These are phyloP conservation scores for Bufo bufo DNA, from an alignment of 2,113 vertebrate species.

Conservation along the genomic window DNA sequence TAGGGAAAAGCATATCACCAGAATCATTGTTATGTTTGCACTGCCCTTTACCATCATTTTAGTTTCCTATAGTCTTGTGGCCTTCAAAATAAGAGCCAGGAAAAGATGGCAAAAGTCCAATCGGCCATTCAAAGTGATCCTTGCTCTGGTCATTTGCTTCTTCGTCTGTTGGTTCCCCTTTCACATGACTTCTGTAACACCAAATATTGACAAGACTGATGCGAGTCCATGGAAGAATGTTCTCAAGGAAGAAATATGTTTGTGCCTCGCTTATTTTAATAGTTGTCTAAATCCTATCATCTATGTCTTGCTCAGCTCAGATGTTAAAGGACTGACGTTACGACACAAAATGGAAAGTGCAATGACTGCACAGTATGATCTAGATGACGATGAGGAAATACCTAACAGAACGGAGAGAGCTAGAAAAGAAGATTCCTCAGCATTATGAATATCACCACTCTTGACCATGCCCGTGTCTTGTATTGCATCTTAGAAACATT, in stretches of 20 bases:
- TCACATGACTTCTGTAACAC: background rate
- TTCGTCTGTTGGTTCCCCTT: slow-evolving; percentile 37
- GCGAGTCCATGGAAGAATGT: background rate
- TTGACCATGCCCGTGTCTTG: no score
- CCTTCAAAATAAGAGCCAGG: background rate
- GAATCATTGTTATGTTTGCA: background rate
- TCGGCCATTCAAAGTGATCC: slow-evolving; percentile 13
- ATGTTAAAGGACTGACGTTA: slow-evolving; percentile 72
- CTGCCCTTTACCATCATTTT: slow-evolving; percentile 30
- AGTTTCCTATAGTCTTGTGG: slow-evolving; percentile 9
- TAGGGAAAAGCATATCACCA: background rate
- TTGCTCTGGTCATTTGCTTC: slow-evolving; percentile 14
- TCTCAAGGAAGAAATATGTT: slow-evolving; percentile 61
- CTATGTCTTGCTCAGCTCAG: slow-evolving; percentile 81
- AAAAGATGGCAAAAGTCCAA: background rate
- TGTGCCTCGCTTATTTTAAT: slow-evolving; percentile 77
- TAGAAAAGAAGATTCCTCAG: background rate
- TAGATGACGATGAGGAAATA: background rate
- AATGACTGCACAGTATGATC: background rate
- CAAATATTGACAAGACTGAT: background rate
- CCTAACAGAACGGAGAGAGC: background rate
- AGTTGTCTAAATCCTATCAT: slow-evolving; percentile 80
- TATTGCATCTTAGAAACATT: no score
- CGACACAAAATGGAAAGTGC: background rate
- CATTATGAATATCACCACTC: background rate